These are phyloP conservation scores for Elegia similella DNA, from an alignment of 2,888 invertebrate genomes.

Conservation along the genomic window DNA sequence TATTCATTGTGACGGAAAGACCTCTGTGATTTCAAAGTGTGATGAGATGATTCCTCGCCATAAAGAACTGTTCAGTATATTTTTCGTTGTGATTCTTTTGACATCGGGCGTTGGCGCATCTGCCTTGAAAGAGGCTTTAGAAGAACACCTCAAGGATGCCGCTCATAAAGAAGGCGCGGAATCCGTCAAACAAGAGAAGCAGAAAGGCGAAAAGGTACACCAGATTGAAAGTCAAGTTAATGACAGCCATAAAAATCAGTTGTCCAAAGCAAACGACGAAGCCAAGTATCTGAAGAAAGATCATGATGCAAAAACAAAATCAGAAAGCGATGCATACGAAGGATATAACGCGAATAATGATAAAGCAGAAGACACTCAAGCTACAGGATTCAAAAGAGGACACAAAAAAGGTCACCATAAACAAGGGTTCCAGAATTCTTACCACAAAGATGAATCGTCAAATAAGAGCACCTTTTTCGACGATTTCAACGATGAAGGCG, in stretches of 20 bases:
- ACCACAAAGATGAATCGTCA: constrained; percentile 86
- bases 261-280: constrained; percentile 69
- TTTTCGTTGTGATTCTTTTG: constrained; percentile 50
- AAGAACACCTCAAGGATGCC: constrained; percentile 73
- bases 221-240: constrained; percentile 65
- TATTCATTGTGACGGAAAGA: constrained; percentile 42
- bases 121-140: constrained; percentile 66
- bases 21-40: constrained; percentile 32
- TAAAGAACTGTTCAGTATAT: constrained; percentile 43
- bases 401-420: constrained; percentile 87
- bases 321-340: constrained; percentile 68
- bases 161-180: constrained; percentile 67
- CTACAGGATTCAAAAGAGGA: constrained; percentile 67
- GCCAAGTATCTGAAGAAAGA: constrained; percentile 75
- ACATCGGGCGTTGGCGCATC: constrained; percentile 52
- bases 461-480: constrained; percentile 86
- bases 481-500: constrained; percentile 79
- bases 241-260: constrained; percentile 69
- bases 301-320: constrained; percentile 63
- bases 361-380: constrained; percentile 66
- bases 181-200: constrained; percentile 65
- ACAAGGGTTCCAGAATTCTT: constrained; percentile 85
- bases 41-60: constrained; percentile 62
- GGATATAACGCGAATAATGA: constrained; percentile 69
- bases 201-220: constrained; percentile 71